Evolutionary conservation across 2,888 invertebrate species (phyloP).

Genomic region (Electrophaes corylata): DNA sequence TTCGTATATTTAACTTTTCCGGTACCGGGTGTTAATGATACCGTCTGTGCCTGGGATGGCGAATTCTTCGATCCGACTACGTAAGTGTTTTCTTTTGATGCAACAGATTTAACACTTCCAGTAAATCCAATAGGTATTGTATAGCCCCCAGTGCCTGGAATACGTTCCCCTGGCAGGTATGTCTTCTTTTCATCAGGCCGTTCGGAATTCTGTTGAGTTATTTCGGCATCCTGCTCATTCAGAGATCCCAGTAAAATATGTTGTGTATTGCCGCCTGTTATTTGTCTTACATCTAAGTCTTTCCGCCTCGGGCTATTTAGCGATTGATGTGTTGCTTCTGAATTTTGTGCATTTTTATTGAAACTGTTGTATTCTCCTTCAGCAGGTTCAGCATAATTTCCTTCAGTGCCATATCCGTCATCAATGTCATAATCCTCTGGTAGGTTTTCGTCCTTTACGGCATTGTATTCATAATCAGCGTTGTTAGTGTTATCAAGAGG

Average conservation of each 20-base stretch:
- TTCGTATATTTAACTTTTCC: constrained; percentile 72
- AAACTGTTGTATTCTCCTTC: constrained; percentile 85
- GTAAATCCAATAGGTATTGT: constrained; percentile 88
- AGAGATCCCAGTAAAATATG: constrained; percentile 85
- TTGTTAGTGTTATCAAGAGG: constrained; percentile 54
- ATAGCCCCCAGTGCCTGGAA: constrained; percentile 88
- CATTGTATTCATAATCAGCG: constrained; percentile 68
- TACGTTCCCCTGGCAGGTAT: constrained; percentile 86
- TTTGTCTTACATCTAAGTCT: constrained; percentile 74
- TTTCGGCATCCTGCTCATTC: constrained; percentile 84
- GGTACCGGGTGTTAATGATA: constrained; percentile 78
- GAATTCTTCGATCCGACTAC: constrained; percentile 83
- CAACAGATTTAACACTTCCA: constrained; percentile 87
- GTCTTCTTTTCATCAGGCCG: constrained; percentile 82
- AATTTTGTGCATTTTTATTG: constrained; percentile 79
- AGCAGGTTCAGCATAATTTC: constrained; percentile 73
- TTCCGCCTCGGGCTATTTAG: constrained; percentile 61
- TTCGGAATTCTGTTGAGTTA: constrained; percentile 84
- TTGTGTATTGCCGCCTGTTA: constrained; percentile 84
- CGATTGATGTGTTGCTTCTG: constrained; percentile 65
- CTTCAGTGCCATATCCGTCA: constrained; percentile 66
- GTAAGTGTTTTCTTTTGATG: constrained; percentile 85
- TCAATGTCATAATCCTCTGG: constrained; percentile 73
- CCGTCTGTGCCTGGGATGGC: constrained; percentile 88
- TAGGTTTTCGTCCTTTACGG: constrained; percentile 65